Base-by-base conservation (phyloP, 2,797 vertebrate species). In the Neosilurus mollespiculum region DNA sequence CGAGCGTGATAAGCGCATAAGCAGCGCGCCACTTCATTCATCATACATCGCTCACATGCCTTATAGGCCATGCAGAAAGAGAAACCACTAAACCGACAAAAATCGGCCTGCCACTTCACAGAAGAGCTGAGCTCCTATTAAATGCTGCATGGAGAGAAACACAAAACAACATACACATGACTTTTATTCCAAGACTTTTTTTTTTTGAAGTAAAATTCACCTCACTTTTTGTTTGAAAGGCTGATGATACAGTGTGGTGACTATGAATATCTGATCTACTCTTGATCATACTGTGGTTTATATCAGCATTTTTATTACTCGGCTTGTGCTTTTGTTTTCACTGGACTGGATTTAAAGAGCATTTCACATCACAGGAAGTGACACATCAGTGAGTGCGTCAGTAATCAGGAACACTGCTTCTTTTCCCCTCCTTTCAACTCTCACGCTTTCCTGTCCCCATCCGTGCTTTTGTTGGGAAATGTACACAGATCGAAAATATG, bases 1-100 rank as follows among this genome's bases (percentile, higher is more conserved):
- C 93, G 95, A 97, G 95, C 96, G 96, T 95, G 96, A 98, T 98
- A 97, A 98, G 97, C 96, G 95, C 96, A 97, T 98, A 98, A 98
- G 96, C 96, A 97, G 96, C 95, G 18, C 93, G 94, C 95, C 93
- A 94, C 96, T 98, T 98, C 97, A 99, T 99, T 99, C 96, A 98
- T 99, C 98, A 98, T 97, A 94, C 96, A 96, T 95, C 95, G 96
- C 96, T 96, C 96, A 96, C 95, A 95, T 96, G 97, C 96, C 97
- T 97, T 94, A 96, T 96, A 95, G 95, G 94, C 93, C 95, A 96
- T 96, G 97, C 96, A 95, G 94, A 81, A 90, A 92, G 91, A 76
- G 92, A 95, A 97, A 94, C 94, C 93, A 93, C 94, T 95, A 93
- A 95, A 95, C 92, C 94, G 92, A 92, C 91, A 94, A 92, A 94